These are phyloP conservation scores for Hyles euphorbiae DNA, from an alignment of 1,140 invertebrate species.

Conservation along the genomic window DNA sequence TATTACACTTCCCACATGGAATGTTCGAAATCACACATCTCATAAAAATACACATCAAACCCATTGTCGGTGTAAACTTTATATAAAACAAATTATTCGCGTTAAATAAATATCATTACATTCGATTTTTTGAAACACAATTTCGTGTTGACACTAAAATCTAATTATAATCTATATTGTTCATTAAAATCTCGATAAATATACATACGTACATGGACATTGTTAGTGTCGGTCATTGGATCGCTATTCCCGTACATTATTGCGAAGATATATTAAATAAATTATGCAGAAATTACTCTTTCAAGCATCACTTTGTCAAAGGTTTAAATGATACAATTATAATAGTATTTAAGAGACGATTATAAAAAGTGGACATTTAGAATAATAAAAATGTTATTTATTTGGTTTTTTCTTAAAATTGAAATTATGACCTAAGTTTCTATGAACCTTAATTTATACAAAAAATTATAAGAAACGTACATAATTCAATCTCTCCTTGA, in stretches of 20 bases:
- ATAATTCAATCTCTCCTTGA: slow-evolving; percentile 18
- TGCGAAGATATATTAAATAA: slow-evolving; percentile 4
- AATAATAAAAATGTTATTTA: slow-evolving; percentile 17
- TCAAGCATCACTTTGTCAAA: too few species aligned
- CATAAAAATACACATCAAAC: slow-evolving; percentile 52
- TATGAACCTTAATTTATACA: slow-evolving; percentile 12
- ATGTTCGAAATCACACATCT: slow-evolving; percentile 69
- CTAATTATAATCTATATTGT: slow-evolving; percentile 37
- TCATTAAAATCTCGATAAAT: slow-evolving; percentile 49
- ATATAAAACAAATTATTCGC: slow-evolving; percentile 45
- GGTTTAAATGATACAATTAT: too few species aligned
- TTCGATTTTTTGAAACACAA: slow-evolving; percentile 10
- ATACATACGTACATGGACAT: slow-evolving; percentile 38
- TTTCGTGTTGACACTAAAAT: background rate
- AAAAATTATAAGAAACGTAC: slow-evolving; percentile 10
- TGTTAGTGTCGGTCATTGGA: slow-evolving; percentile 14
- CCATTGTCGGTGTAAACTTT: slow-evolving; percentile 46
- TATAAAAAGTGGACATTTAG: slow-evolving; percentile 2
- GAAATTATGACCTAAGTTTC: slow-evolving; percentile 12
- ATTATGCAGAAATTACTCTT: slow-evolving; percentile 20
- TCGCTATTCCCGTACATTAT: background rate
- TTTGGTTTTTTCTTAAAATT: slow-evolving; percentile 21
- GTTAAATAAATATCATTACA: slow-evolving; percentile 64
- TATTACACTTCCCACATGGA: slow-evolving; percentile 67
- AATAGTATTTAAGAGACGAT: too few species aligned